These are phyloP conservation scores for Meteorus cinctellus DNA, from an alignment of 2,888 invertebrate genomes.

Conservation along the genomic window DNA sequence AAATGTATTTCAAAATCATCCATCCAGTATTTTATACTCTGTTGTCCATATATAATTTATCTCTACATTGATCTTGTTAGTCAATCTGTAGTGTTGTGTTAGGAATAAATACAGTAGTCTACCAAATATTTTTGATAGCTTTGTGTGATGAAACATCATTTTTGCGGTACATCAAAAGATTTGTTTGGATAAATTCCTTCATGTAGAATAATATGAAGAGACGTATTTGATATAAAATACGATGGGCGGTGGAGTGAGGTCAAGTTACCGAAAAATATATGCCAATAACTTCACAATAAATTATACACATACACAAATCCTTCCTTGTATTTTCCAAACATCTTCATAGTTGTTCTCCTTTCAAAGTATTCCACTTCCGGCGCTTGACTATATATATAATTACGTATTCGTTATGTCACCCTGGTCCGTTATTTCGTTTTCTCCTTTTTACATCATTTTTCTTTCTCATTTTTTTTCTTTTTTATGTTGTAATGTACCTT, in stretches of 20 bases:
- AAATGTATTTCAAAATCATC: not conserved
- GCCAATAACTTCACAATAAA: conserved; percentile 18
- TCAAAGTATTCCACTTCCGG: conserved; percentile 47
- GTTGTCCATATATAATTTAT: conserved; percentile 44
- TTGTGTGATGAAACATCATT: not conserved
- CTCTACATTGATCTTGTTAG: not conserved
- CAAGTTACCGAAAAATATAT: conserved; percentile 26
- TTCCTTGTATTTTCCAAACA: not conserved
- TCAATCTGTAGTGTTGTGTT: not conserved
- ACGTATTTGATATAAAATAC: not conserved
- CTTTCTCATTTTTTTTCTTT: conserved; percentile 47
- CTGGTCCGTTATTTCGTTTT: conserved; percentile 58
- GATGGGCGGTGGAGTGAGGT: conserved; percentile 22
- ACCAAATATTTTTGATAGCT: not conserved
- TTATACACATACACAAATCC: conserved; percentile 1
- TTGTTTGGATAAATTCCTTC: not conserved
- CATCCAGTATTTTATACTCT: not conserved
- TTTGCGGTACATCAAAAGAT: not conserved
- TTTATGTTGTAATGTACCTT: not conserved
- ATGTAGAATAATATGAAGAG: conserved; percentile 6
- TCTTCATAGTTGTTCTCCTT: conserved; percentile 29
- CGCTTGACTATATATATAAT: conserved; percentile 38
- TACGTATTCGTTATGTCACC: conserved; percentile 63
- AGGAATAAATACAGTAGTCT: conserved; percentile 34
- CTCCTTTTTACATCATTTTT: conserved; percentile 36